Evolutionary conservation across 2,888 invertebrate genomes (phyloP), one percentile per base, ranked within the genome.

Genomic region (Xylocampa areola): DNA sequence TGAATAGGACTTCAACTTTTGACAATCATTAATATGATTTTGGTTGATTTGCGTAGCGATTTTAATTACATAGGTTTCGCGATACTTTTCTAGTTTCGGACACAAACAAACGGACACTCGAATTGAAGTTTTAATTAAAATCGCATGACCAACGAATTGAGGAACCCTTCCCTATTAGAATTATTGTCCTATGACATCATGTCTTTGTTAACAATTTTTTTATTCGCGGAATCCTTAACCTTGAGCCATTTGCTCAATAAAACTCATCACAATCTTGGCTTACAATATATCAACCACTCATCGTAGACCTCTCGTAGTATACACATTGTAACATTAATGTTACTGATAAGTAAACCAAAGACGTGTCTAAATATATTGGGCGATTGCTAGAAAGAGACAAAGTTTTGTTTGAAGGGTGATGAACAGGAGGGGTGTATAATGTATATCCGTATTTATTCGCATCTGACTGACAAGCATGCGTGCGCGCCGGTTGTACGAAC

Each of bases 331-430:
- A 8, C 33, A 45, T 4, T 11, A 39, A 36, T 44, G 4, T 5
- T 29, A 17, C 23, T 14, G 2, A 17, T 23, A n/a, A 21, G 30
- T 57, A 57, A 63, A 61, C 44, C 1, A 33, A n/a, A 33, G 23
- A 44, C 33, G 55, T 66, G 4, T 70, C 73, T 54, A 32, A 27
- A 57, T 68, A 67, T 23, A 55, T 23, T 70, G 64, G 78, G 39
- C 25, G 27, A 2, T 6, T 45, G 27, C 35, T 4, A 37, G 54
- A 68, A 25, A 48, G 57, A 52, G 70, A 71, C 30, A 54, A 53
- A 25, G 43, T 33, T 16, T 32, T 0, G 36, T 30, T 30, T 51
- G 39, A 45, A 49, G 52, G 29, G 61, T 50, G 54, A 49, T 4
- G 58, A 61, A 53, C 51, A 44, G 48, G 63, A 43, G 33, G 23